Conservation (phyloP, 2,113 vertebrate species). For the Microcebus lehilahytsara region DNA sequence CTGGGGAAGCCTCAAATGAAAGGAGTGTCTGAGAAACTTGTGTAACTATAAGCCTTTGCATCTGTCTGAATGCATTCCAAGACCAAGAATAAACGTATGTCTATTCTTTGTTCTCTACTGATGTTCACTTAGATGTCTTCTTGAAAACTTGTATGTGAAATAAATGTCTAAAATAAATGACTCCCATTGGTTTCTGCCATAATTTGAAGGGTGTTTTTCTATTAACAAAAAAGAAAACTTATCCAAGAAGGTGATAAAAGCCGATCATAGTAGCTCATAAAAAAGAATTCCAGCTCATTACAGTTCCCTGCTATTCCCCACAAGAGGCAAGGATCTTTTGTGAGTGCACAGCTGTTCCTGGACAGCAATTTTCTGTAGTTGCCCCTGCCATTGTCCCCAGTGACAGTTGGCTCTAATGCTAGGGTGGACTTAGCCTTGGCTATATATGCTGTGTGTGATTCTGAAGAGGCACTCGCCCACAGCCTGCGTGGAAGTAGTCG, state of each 20-base stretch:
- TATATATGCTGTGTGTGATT: not conserved
- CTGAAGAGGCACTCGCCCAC: not conserved
- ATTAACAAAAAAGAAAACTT: not conserved
- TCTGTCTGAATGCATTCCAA: conserved; percentile 20
- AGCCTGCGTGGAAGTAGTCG: not conserved
- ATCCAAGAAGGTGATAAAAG: not conserved
- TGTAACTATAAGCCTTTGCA: not conserved
- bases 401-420: not conserved
- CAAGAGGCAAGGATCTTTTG: not conserved
- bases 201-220: conserved; percentile 1
- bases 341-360: not conserved
- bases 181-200: conserved; percentile 24
- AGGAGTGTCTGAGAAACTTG: not conserved
- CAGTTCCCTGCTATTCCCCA: not conserved
- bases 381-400: not conserved
- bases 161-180: conserved; percentile 59
- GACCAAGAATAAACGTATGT: not conserved
- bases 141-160: conserved; percentile 62
- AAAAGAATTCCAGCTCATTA: not conserved
- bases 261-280: not conserved
- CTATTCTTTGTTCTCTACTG: conserved; percentile 21
- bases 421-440: not conserved
- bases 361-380: not conserved
- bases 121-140: conserved; percentile 54
- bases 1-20: not conserved